These are phyloP conservation scores for Procambarus virginalis DNA, from an alignment of 1,140 invertebrate species.

Conservation along the genomic window DNA sequence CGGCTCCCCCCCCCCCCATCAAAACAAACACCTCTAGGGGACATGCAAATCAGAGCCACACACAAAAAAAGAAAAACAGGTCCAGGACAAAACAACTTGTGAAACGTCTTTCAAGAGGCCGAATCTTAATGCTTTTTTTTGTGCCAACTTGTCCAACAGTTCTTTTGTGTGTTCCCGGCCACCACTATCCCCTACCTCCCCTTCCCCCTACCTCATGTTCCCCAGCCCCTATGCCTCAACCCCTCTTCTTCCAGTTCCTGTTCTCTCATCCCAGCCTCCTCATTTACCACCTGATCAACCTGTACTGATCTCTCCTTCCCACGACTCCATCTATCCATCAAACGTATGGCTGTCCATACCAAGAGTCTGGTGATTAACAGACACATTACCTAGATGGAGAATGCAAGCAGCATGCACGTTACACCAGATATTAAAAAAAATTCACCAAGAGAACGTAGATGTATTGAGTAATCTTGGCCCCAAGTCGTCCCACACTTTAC, in stretches of 20 bases:
- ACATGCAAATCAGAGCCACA: slow-evolving; percentile 5
- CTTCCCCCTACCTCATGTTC: neutral
- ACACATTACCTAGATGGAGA: too few species aligned
- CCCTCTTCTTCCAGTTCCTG: neutral
- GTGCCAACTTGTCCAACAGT: neutral
- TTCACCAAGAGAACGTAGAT: too few species aligned
- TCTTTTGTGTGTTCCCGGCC: neutral
- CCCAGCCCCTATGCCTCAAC: neutral
- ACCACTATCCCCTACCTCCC: too few species aligned
- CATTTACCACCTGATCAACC: neutral
- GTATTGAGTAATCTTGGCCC: too few species aligned
- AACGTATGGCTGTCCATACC: neutral
- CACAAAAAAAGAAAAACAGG: neutral
- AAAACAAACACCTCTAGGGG: slow-evolving; percentile 5
- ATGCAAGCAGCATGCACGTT: too few species aligned
- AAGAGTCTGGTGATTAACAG: too few species aligned
- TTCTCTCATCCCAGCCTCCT: neutral
- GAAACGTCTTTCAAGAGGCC: neutral
- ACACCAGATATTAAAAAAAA: too few species aligned
- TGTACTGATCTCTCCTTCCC: neutral
- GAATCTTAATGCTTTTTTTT: neutral
- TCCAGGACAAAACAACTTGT: neutral
- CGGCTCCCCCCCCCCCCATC: neutral
- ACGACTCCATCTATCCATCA: neutral
- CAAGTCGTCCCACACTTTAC: too few species aligned